These are phyloP conservation scores for Homarus americanus DNA, from an alignment of 1,140 invertebrate species.

Conservation along the genomic window DNA sequence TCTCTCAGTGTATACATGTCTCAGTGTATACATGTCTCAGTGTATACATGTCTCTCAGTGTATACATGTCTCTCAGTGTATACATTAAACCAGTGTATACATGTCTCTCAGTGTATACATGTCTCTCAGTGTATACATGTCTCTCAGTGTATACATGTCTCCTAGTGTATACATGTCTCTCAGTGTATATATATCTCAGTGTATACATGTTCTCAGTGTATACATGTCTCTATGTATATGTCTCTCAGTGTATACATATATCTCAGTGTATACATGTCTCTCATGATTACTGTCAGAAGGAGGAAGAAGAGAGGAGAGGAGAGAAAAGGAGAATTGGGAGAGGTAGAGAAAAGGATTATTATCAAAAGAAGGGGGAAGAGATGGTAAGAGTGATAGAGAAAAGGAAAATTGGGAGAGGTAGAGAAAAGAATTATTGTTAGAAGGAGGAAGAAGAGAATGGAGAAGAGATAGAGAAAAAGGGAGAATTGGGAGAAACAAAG, in stretches of 20 bases:
- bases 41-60: too few species aligned
- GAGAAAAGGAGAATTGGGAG: not conserved
- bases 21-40: too few species aligned
- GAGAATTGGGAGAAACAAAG: not conserved
- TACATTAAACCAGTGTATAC: too few species aligned
- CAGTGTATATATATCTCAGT: not conserved
- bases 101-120: too few species aligned
- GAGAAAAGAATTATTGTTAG: not conserved
- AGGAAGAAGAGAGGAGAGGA: not conserved
- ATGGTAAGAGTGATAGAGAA: constrained; percentile 1
- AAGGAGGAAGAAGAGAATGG: not conserved
- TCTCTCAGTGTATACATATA: not conserved
- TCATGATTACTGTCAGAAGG: not conserved
- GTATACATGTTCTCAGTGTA: not conserved
- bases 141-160: not conserved
- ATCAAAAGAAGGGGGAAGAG: not conserved
- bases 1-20: too few species aligned
- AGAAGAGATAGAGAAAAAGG: not conserved
- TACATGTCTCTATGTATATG: constrained; percentile 3
- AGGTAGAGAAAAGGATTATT: not conserved
- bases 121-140: too few species aligned
- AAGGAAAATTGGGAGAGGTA: not conserved
- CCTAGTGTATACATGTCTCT: not conserved
- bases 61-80: too few species aligned
- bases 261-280: not conserved